phyloP scores from a whole-genome alignment of 2,888 invertebrate species.

The Pyrgus malvae region DNA sequence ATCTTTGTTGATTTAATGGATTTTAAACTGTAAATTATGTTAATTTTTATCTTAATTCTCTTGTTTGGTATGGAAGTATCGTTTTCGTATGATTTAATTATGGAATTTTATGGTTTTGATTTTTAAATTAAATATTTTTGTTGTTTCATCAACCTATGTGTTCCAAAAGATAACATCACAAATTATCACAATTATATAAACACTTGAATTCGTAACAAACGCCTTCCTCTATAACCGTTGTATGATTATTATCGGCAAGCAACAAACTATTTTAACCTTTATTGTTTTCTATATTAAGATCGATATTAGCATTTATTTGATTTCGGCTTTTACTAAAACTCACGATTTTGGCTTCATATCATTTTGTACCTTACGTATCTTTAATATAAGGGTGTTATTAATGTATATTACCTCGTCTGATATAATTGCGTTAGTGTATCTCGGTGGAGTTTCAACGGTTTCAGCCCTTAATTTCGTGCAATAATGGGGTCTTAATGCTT shows the following conservation, averaged over 20 bases:
- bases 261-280: background rate
- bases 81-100: too few species aligned
- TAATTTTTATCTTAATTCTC: too few species aligned
- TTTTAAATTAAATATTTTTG: too few species aligned
- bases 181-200: too few species aligned
- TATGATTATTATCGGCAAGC: constrained; percentile 14
- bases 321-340: constrained; percentile 17
- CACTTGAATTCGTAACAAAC: too few species aligned
- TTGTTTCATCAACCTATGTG: too few species aligned
- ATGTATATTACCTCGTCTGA: background rate
- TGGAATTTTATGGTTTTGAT: too few species aligned
- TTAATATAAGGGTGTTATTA: constrained; percentile 6
- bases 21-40: too few species aligned
- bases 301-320: constrained; percentile 11
- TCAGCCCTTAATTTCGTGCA: background rate
- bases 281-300: background rate
- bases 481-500: background rate
- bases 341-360: constrained; percentile 4
- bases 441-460: constrained; percentile 8
- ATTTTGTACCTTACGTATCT: constrained; percentile 10
- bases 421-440: background rate
- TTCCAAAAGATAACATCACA: too few species aligned
- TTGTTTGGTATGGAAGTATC: too few species aligned
- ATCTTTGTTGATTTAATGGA: too few species aligned
- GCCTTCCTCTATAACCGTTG: background rate